Base-by-base conservation (phyloP, 2,888 invertebrate genomes). In the Philhelius pedissequus region DNA sequence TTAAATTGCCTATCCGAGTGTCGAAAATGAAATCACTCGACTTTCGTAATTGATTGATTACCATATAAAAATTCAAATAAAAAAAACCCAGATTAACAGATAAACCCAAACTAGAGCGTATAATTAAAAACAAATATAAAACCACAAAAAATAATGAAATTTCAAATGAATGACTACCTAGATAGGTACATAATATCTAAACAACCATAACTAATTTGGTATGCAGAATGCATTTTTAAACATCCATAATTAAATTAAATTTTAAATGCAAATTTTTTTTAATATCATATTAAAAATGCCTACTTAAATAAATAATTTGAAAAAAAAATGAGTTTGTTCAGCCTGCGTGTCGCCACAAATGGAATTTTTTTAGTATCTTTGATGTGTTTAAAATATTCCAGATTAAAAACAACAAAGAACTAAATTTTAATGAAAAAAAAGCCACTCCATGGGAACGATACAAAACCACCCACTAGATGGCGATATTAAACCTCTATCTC, bases 161-260 rank as follows among this genome's bases (percentile, higher is more conserved):
- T 71, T 50, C 0, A 64, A 64, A 48, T 64, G 7, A 11, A 71
- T 71, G n/a, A n/a, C n/a, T n/a, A n/a, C n/a, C n/a, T n/a, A n/a
- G n/a, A n/a, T n/a, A n/a, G n/a, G 22, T 64, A 64, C 48, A 48
- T 32, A 48, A 48, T 64, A 64, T 27, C 64, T 48, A 45, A 45
- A 18, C 30, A 40, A 22, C 4, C 60, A 43, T 22, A 58, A 60
- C 71, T 50, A 64, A 60, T 71, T 62, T 52, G 38, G 38, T 43
- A 73, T 73, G 40, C 62, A 73, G 64, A 62, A 27, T 60, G 71
- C 71, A 60, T 60, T 71, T 50, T 52, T 62, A 40, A 54, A 45
- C 15, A 56, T 56, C 32, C 54, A 66, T 54, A 66, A 74, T 74
- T 64, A 35, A 74, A 45, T 66, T 64, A 66, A 66, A 30, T 27